Base-by-base conservation (phyloP, 2,888 invertebrate species). In the Drosophila incognita region DNA sequence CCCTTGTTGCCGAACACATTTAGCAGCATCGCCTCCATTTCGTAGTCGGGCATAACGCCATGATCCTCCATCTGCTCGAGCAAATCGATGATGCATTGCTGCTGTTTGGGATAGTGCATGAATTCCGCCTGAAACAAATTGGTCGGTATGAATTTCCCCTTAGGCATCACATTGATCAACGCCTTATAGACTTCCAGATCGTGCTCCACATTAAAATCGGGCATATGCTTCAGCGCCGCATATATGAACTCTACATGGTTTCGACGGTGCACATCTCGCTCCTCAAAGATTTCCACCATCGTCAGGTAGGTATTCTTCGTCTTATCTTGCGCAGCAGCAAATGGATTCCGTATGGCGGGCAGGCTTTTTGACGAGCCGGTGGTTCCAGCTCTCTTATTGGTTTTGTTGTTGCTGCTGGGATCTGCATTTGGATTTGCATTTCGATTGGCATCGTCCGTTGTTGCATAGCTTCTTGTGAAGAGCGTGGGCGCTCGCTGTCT, bases 231-330 rank as follows among this genome's bases (percentile, higher is more conserved):
- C 74, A 99, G 93, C 0, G 99, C 98, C 0, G 97, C 95, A 91
- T 97, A 96, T 83, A 99, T 98, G 93, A 99, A 99, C 89, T 99
- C 98, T 0, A 98, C 97, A 92, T 98, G 98, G 51, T 98, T 98
- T 69, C 97, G 94, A 74, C 97, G 94, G 85, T 96, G 95, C 0
- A 94, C 94, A 81, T 96, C 96, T 49, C 95, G 94, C 35, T 94
- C 94, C 83, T 95, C 94, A 90, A 97, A 99, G 73, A 96, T 95
- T 81, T 96, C 95, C 61, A 98, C 94, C 93, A 96, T 95, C 71
- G 96, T 95, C 57, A 97, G 88, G 91, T 96, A 98, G 0, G 95
- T 94, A 21, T 95, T 93, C 84, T 95, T 96, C 60, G 90, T 91
- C 79, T 91, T 92, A 1, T 92, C 87, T 4, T 90, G 76, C 0